phyloP scores from a whole-genome alignment of 2,113 vertebrate genomes.

The Vanacampus margaritifer region DNA sequence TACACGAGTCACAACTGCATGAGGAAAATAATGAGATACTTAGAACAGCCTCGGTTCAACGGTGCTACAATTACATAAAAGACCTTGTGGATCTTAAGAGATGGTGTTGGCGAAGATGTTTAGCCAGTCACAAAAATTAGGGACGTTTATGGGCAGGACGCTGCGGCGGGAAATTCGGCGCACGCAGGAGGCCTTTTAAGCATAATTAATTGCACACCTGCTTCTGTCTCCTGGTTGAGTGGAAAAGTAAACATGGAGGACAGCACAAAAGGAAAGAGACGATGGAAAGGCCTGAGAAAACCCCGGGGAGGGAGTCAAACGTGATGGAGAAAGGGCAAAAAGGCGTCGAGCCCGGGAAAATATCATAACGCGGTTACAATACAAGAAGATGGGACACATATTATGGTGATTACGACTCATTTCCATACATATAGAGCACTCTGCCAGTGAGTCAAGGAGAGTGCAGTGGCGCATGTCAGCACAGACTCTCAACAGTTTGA shows the following conservation, averaged over 20 bases:
- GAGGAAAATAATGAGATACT: conserved; percentile 47
- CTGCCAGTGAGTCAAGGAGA: conserved; percentile 63
- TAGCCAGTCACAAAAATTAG: neutral
- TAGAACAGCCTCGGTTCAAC: conserved; percentile 24
- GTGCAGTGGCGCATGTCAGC: conserved; percentile 48
- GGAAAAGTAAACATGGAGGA: conserved; percentile 45
- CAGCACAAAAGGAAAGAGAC: conserved; percentile 1
- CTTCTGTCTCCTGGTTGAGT: conserved; percentile 58
- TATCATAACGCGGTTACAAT: conserved; percentile 53
- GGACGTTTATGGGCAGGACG: conserved; percentile 12
- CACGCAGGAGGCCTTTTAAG: conserved; percentile 41
- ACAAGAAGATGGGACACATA: conserved; percentile 60
- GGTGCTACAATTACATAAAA: conserved; percentile 19
- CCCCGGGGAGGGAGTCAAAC: conserved; percentile 4
- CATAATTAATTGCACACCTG: conserved; percentile 67
- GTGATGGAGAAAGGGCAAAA: conserved; percentile 7
- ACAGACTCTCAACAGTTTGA: conserved; percentile 38
- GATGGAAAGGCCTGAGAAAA: neutral
- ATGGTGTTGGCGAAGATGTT: neutral
- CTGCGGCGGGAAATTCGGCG: conserved; percentile 33
- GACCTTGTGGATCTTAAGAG: conserved; percentile 2
- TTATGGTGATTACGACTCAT: conserved; percentile 63
- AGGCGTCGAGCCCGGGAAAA: conserved; percentile 21
- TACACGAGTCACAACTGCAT: neutral
- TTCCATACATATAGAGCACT: conserved; percentile 63